Conservation (phyloP, 2,888 invertebrate species). For the Apodemia mormo region DNA sequence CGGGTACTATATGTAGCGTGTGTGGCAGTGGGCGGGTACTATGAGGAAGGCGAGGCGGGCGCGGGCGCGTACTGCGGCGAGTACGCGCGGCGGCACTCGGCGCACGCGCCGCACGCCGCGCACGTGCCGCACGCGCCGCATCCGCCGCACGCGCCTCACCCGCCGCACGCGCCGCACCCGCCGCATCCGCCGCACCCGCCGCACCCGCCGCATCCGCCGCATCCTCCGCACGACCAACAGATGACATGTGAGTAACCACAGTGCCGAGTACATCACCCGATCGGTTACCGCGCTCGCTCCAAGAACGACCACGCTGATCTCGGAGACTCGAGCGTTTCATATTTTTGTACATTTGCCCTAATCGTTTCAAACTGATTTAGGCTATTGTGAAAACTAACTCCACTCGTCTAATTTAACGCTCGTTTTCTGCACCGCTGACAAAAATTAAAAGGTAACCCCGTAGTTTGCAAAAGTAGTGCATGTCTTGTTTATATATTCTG, state of each 20-base stretch:
- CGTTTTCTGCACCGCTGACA: constrained; percentile 13
- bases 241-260: constrained; percentile 64
- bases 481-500: not conserved
- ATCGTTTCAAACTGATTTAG: constrained; percentile 11
- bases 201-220: constrained; percentile 39
- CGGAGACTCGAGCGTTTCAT: not conserved
- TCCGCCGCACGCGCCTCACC: constrained; percentile 39
- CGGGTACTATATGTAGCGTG: constrained; percentile 60
- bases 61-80: constrained; percentile 45
- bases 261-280: constrained; percentile 20
- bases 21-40: constrained; percentile 80
- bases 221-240: constrained; percentile 52
- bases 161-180: constrained; percentile 39
- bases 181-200: constrained; percentile 43
- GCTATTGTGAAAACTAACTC: not conserved
- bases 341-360: constrained; percentile 13
- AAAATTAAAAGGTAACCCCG: constrained; percentile 1
- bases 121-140: constrained; percentile 48
- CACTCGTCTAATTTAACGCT: constrained; percentile 7
- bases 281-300: not conserved
- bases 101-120: constrained; percentile 48
- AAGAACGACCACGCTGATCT: not conserved
- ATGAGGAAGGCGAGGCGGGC: constrained; percentile 66
- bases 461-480: constrained; percentile 6
- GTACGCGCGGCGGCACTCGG: constrained; percentile 13